A percentile compares a stretch with the other conserved stretches of the same genome.
Evolutionary conservation across 1,140 invertebrate species (phyloP).

Genomic region (Atopsyche davidsoni): DNA sequence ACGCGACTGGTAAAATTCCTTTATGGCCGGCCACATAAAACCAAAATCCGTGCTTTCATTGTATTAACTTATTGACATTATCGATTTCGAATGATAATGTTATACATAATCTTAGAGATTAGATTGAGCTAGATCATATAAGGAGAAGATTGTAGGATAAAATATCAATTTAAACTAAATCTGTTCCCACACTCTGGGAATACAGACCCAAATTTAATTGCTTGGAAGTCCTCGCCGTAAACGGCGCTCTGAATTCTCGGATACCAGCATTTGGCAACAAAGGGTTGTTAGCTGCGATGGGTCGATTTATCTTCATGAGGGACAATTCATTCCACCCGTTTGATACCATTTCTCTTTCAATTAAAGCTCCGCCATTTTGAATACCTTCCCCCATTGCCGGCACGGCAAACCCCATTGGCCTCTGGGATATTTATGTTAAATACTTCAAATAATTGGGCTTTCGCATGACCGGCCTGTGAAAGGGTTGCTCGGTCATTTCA

Average conservation of each 20-base stretch:
- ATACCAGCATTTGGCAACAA: constrained; percentile 20
- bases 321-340: constrained; percentile 20
- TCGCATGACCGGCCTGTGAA: constrained; percentile 2
- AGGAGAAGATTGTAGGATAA: not conserved
- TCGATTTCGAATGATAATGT: too few relatives aligned
- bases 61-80: too few relatives aligned
- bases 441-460: constrained; percentile 13
- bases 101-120: too few relatives aligned
- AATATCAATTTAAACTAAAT: not conserved
- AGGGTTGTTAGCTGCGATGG: constrained; percentile 25
- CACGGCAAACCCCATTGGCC: not conserved
- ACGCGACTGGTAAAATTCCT: too few relatives aligned
- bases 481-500: constrained; percentile 3
- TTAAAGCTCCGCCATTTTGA: constrained; percentile 28
- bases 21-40: too few relatives aligned
- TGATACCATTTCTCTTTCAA: constrained; percentile 25
- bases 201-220: constrained; percentile 12
- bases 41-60: too few relatives aligned
- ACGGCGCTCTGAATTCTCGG: not conserved
- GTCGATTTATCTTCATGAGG: constrained; percentile 23
- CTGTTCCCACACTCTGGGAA: constrained; percentile 10
- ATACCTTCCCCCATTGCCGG: not conserved
- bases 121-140: too few relatives aligned
- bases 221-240: not conserved
- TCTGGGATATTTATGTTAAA: constrained; percentile 13